These are phyloP conservation scores for Xiphias gladius DNA, from an alignment of 2,113 vertebrate genomes.

Conservation along the genomic window DNA sequence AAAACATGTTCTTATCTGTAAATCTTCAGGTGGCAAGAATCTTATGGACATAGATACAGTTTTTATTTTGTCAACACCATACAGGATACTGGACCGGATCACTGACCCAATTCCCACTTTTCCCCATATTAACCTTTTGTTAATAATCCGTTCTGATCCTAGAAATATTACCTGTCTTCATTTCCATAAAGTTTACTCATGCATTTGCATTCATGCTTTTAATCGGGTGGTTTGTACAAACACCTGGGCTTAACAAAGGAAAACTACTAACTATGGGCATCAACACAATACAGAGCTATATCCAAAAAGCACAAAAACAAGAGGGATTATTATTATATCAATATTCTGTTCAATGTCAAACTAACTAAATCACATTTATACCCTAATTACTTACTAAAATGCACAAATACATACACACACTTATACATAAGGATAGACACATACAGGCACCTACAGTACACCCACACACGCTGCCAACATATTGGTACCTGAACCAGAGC, in stretches of 20 bases:
- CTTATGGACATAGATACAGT: too few relatives aligned
- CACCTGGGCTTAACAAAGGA: not conserved
- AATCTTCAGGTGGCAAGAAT: not conserved
- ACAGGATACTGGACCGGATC: too few relatives aligned
- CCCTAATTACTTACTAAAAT: conserved; percentile 2
- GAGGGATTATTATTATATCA: not conserved
- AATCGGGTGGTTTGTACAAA: not conserved
- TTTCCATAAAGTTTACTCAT: conserved; percentile 16
- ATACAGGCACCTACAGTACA: not conserved
- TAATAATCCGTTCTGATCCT: not conserved
- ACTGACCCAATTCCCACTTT: too few relatives aligned
- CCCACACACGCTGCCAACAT: not conserved
- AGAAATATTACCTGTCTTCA: conserved; percentile 33
- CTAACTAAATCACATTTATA: not conserved
- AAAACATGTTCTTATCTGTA: not conserved
- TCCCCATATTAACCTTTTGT: not conserved
- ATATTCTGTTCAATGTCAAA: not conserved
- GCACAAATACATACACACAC: not conserved
- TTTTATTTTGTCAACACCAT: not conserved
- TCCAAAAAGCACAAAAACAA: conserved; percentile 10
- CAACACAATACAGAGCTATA: not conserved
- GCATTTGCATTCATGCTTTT: conserved; percentile 17
- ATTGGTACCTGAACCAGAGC: conserved; percentile 71
- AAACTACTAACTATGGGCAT: not conserved
- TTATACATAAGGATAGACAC: not conserved